Evolutionary conservation across 2,113 vertebrate species (phyloP).

Genomic region (Anas platyrhynchos): DNA sequence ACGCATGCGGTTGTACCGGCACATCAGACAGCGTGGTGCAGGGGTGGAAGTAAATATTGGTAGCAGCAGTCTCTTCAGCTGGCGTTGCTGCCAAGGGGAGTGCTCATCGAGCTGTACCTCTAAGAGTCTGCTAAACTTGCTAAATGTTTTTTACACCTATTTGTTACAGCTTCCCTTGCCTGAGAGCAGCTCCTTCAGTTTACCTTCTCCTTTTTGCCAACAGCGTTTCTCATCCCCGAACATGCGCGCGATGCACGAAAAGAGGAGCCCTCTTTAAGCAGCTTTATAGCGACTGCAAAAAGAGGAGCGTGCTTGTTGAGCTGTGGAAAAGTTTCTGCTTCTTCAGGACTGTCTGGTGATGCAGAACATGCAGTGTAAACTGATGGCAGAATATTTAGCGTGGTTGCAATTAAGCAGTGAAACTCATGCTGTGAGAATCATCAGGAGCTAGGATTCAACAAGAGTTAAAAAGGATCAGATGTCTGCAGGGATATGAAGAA

Average conservation of each 20-base stretch:
- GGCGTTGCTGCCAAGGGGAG: not conserved
- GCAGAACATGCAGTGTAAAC: not conserved
- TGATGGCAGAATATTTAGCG: not conserved
- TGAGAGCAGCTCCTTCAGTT: slow-evolving; percentile 4
- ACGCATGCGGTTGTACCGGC: accelerated
- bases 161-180: slow-evolving; percentile 39
- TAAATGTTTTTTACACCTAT: slow-evolving; percentile 31
- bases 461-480: slow-evolving; percentile 59
- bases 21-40: not conserved
- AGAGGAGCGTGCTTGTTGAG: not conserved
- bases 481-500: slow-evolving; percentile 41
- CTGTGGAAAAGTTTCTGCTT: not conserved
- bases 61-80: slow-evolving; percentile 5
- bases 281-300: not conserved
- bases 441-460: slow-evolving; percentile 45
- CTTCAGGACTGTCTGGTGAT: not conserved
- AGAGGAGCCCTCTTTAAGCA: not conserved
- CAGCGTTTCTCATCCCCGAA: not conserved
- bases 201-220: slow-evolving; percentile 23
- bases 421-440: slow-evolving; percentile 46
- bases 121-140: slow-evolving; percentile 32
- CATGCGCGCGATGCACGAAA: accelerated
- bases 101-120: not conserved
- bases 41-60: slow-evolving; percentile 19
- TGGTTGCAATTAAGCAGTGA: slow-evolving; percentile 61